Evolutionary conservation across 2,797 vertebrate species (phyloP).

Genomic region (Coranthus polyacanthus): DNA sequence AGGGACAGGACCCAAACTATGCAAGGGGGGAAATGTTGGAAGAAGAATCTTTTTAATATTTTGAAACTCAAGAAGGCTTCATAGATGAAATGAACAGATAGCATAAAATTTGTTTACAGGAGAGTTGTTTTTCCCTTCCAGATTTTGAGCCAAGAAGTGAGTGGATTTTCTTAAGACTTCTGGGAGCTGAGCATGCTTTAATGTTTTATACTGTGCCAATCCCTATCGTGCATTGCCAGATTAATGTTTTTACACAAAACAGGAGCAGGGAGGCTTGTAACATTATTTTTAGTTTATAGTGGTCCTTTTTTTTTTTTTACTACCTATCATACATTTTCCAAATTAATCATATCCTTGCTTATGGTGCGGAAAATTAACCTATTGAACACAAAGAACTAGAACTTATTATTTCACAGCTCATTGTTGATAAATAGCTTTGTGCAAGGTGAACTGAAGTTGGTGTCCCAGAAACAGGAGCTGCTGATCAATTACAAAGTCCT

Average conservation of each 20-base stretch:
- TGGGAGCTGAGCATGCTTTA: not conserved
- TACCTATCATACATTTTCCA: conserved; percentile 9
- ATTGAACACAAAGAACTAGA: not conserved
- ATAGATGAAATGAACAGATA: conserved; percentile 3
- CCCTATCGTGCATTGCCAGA: conserved; percentile 17
- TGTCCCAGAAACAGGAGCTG: conserved; percentile 3
- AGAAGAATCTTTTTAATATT: not conserved
- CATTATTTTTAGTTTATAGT: conserved; percentile 9
- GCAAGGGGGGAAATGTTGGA: not conserved
- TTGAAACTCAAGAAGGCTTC: too few relatives aligned
- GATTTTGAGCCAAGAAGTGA: conserved; percentile 6
- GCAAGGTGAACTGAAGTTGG: not conserved
- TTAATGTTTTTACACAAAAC: conserved; percentile 22
- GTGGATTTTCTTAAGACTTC: not conserved
- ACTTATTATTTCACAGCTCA: not conserved
- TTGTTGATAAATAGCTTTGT: conserved; percentile 6
- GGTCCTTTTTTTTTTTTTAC: conserved; percentile 8
- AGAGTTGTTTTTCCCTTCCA: conserved; percentile 7
- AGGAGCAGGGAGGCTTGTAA: conserved; percentile 4
- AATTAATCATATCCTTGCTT: conserved; percentile 32
- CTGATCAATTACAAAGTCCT: conserved; percentile 16
- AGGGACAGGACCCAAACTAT: not conserved
- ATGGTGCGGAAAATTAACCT: not conserved
- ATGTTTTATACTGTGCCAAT: conserved; percentile 6
- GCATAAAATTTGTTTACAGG: conserved; percentile 1